Percentiles rank a stretch among this genome's conserved stretches.
phyloP scores from a whole-genome alignment of 2,797 vertebrate genomes.

The Sebastes goodei region DNA sequence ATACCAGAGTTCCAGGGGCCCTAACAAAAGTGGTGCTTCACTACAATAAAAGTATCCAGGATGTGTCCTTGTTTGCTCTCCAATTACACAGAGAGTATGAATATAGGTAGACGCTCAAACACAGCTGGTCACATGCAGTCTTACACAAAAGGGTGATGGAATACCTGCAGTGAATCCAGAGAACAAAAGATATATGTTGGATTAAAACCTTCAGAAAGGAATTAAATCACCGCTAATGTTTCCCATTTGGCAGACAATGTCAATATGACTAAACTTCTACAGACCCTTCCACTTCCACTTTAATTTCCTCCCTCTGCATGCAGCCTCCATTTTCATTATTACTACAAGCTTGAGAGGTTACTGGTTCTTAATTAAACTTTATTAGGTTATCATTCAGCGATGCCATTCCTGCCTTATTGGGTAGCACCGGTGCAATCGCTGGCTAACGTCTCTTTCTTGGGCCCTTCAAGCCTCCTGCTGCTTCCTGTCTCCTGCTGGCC shows the following conservation, averaged over 20 bases:
- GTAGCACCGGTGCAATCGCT: slow-evolving; percentile 46
- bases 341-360: slow-evolving; percentile 73
- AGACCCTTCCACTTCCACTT: slow-evolving; percentile 55
- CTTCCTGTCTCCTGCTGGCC: not conserved
- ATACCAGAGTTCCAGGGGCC: not conserved
- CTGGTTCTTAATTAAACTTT: slow-evolving; percentile 80
- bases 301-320: slow-evolving; percentile 72
- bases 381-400: slow-evolving; percentile 76
- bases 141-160: not conserved
- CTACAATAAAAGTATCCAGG: not conserved
- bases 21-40: not conserved
- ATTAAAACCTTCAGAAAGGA: slow-evolving; percentile 13
- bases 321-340: slow-evolving; percentile 66
- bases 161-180: not conserved
- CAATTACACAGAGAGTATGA: not conserved
- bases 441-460: slow-evolving; percentile 18
- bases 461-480: slow-evolving; percentile 6
- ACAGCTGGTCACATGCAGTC: not conserved
- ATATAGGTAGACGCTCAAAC: not conserved
- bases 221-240: slow-evolving; percentile 19
- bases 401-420: slow-evolving; percentile 64
- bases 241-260: slow-evolving; percentile 26
- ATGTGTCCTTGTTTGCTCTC: not conserved
- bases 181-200: not conserved
- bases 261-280: slow-evolving; percentile 50